These are phyloP conservation scores for Branchipolynoe longqiensis DNA, from an alignment of 2,888 invertebrate genomes.

Conservation along the genomic window DNA sequence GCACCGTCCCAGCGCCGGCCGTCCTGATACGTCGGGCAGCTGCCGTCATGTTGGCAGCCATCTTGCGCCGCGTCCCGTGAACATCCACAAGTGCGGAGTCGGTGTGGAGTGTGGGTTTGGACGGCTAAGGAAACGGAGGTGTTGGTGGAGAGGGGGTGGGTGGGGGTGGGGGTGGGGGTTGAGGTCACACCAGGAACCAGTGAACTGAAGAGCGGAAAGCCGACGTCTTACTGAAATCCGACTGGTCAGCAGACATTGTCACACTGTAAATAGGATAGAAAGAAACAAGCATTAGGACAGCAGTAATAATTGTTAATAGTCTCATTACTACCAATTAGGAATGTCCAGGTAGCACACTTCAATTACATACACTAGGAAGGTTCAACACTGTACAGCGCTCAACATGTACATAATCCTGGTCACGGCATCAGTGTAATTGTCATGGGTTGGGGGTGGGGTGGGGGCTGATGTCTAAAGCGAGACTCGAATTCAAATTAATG, in stretches of 20 bases:
- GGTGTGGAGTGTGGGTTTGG: neutral
- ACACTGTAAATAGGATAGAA: constrained; percentile 1
- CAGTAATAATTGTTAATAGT: too few relatives aligned
- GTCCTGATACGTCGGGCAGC: neutral
- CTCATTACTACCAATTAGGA: too few relatives aligned
- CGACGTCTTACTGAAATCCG: neutral
- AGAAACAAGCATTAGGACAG: too few relatives aligned
- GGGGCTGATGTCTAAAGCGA: too few relatives aligned
- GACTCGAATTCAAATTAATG: too few relatives aligned
- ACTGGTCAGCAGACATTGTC: constrained; percentile 26
- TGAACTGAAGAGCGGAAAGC: neutral
- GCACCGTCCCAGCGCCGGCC: neutral
- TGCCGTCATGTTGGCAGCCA: neutral
- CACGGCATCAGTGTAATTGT: too few relatives aligned
- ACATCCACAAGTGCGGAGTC: neutral
- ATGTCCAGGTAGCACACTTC: too few relatives aligned
- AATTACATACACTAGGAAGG: too few relatives aligned
- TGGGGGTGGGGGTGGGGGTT: neutral
- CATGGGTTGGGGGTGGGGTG: too few relatives aligned
- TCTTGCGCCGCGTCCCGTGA: neutral
- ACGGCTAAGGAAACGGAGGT: neutral
- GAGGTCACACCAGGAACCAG: neutral
- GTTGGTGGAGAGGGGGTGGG: neutral
- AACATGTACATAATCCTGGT: too few relatives aligned
- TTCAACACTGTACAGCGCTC: too few relatives aligned